Evolutionary conservation across 2,113 vertebrate species (phyloP), one percentile per base, ranked within the genome.

Genomic region (Oxyruncus cristatus): DNA sequence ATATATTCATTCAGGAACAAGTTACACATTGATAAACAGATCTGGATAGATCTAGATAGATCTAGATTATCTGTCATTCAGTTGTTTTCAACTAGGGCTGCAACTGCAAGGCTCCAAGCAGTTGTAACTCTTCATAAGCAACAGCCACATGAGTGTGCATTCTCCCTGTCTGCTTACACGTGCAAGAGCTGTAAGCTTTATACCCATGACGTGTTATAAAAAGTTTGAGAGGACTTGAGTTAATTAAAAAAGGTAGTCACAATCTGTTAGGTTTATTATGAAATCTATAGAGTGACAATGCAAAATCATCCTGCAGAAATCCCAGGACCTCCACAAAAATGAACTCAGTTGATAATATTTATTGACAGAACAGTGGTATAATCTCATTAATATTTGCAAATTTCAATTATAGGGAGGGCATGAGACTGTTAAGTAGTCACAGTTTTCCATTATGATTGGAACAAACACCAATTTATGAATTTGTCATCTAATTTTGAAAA

Each of bases 361-460:
- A 96, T 89, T 93, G 95, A 95, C n/a, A 89, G 78, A 91, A 71
- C 27, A 89, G 74, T 95, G 44, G n/a, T 56, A 46, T 85, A 95
- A 92, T 84, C 88, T 96, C 73, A 95, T 95, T 96, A 97, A 89
- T 85, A 95, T 84, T 97, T 88, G 83, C 81, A 96, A 95, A 89
- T 96, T 96, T 96, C 92, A 93, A 71, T 88, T 93, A 89, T 86
- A 95, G 20, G 33, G 62, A 96, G 78, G 86, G 23, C 70, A 95
- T n/a, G 58, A 91, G 27, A 65, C 76, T 85, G 23, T 89, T 81
- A 94, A 92, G 65, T 73, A 81, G 61, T 53, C 73, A 76, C 26
- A 47, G 62, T 75, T 96, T 89, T 86, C 78, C 58, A 78, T 86
- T 94, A 90, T 53, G 44, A 91, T 65, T 86, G 76, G 50, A 94